These are phyloP conservation scores for Nycticorax nycticorax DNA, from an alignment of 2,113 vertebrate genomes.

Conservation along the genomic window DNA sequence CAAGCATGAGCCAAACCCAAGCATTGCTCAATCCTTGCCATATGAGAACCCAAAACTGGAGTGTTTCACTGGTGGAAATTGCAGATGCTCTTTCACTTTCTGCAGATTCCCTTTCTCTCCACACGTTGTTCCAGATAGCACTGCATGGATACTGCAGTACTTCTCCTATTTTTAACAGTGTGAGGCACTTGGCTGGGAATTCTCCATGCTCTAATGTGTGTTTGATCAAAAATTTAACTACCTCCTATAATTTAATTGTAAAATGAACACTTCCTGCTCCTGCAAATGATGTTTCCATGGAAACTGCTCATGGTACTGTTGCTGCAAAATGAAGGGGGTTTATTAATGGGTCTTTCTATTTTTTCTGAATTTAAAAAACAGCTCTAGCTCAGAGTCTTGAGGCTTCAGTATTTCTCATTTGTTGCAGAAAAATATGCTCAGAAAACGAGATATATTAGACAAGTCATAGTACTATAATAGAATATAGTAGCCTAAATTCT, in stretches of 20 bases:
- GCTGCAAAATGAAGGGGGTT: neutral
- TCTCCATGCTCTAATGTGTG: constrained; percentile 26
- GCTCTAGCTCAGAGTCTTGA: neutral
- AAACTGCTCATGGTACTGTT: constrained; percentile 32
- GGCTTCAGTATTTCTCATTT: neutral
- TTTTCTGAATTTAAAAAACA: neutral
- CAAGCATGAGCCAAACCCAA: neutral
- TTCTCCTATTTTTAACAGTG: constrained; percentile 19
- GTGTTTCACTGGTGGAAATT: neutral
- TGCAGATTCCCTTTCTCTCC: neutral
- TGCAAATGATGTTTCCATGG: constrained; percentile 62
- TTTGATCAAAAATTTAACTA: constrained; percentile 66
- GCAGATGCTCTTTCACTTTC: neutral
- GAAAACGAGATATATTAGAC: neutral
- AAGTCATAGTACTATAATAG: neutral
- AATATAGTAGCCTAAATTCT: neutral
- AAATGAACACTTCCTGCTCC: constrained; percentile 34
- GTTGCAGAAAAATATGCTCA: neutral
- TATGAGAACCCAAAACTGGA: neutral
- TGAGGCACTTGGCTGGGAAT: constrained; percentile 26
- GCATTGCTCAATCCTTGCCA: neutral
- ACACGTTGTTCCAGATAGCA: neutral
- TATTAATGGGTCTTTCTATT: neutral
- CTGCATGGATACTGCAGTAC: neutral
- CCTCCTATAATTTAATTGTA: constrained; percentile 51